Percentiles rank a stretch among this genome's conserved stretches.
Evolutionary conservation across 2,113 vertebrate genomes (phyloP).

Genomic region (Rhinogobius similis): DNA sequence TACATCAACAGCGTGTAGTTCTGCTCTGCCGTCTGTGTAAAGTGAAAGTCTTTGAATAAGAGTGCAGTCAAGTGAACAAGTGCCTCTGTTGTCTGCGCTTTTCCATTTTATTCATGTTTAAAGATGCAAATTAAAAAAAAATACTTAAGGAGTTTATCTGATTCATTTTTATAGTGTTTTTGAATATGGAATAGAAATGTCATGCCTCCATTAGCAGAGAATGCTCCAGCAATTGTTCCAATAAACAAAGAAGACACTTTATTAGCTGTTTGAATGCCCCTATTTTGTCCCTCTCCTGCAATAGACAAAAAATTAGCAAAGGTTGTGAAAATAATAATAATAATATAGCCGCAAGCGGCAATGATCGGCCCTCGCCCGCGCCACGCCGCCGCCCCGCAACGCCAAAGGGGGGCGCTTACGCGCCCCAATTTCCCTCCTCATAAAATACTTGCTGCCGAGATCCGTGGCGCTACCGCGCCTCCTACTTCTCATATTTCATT

Average conservation of each 20-base stretch:
- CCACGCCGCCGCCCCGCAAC: too few relatives aligned
- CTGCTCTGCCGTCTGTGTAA: constrained; percentile 13
- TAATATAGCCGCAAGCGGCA: too few relatives aligned
- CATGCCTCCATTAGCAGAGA: too few relatives aligned
- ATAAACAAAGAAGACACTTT: not conserved
- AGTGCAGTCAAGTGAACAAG: constrained; percentile 6
- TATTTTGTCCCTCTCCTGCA: not conserved
- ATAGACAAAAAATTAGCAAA: too few relatives aligned
- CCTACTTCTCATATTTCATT: too few relatives aligned
- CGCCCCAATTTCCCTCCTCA: too few relatives aligned
- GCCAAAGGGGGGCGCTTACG: too few relatives aligned
- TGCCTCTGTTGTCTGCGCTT: constrained; percentile 5
- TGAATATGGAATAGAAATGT: not conserved
- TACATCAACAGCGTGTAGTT: constrained; percentile 30
- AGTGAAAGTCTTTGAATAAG: constrained; percentile 27
- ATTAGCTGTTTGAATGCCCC: not conserved
- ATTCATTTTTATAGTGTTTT: not conserved
- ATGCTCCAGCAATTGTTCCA: too few relatives aligned
- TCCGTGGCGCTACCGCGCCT: too few relatives aligned
- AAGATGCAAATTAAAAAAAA: not conserved
- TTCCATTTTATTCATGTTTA: not conserved
- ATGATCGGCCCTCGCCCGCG: too few relatives aligned
- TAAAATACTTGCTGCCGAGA: too few relatives aligned
- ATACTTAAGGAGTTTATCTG: not conserved
- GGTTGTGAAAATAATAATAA: too few relatives aligned